Evolutionary conservation across 2,797 vertebrate species (phyloP).

Genomic region (Petrocephalus sullivani): DNA sequence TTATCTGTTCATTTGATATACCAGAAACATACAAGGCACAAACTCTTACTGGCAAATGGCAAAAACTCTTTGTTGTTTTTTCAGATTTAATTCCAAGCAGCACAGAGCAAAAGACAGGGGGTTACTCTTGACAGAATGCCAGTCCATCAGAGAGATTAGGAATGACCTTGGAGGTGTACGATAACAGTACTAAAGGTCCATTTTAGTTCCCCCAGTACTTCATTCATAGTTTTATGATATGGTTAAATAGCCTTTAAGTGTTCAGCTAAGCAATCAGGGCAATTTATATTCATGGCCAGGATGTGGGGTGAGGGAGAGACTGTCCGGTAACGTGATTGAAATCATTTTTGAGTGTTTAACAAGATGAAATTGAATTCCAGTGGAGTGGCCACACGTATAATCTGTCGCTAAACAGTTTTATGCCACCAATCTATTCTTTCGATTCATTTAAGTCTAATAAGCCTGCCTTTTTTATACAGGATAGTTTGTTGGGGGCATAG

Average conservation of each 20-base stretch:
- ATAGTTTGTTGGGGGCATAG: not conserved
- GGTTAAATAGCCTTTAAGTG: not conserved
- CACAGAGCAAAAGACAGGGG: not conserved
- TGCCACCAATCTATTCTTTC: not conserved
- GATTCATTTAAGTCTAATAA: constrained; percentile 4
- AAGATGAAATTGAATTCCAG: constrained; percentile 8
- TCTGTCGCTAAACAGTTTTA: not conserved
- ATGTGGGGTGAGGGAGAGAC: not conserved
- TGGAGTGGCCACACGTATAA: not conserved
- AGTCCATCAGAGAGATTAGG: not conserved
- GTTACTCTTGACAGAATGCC: not conserved
- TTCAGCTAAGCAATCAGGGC: not conserved
- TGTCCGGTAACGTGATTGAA: not conserved
- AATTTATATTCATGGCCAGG: not conserved
- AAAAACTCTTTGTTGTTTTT: not conserved
- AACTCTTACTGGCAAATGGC: not conserved
- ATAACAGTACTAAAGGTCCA: not conserved
- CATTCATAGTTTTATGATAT: not conserved
- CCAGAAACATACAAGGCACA: not conserved
- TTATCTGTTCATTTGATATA: not conserved
- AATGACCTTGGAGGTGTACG: not conserved
- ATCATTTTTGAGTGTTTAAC: constrained; percentile 8
- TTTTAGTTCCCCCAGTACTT: not conserved
- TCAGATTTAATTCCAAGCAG: not conserved
- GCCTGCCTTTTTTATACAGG: not conserved